A percentile compares a stretch with the other conserved stretches of the same genome.
phyloP scores from a whole-genome alignment of 2,113 vertebrate genomes.

The Semicossyphus pulcher region DNA sequence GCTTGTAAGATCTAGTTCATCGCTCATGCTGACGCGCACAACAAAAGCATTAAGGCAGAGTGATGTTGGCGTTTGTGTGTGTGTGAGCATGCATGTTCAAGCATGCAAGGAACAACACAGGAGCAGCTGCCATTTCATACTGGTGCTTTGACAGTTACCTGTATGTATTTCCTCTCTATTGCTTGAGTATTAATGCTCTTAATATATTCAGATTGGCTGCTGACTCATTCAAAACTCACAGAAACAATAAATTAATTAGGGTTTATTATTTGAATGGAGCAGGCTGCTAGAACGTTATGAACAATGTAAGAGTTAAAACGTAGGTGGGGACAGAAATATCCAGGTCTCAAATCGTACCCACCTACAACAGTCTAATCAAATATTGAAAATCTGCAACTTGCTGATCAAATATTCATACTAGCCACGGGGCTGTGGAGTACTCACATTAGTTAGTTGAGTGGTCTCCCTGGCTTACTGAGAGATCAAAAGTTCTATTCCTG shows the following conservation, averaged over 20 bases:
- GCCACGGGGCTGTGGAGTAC: conserved; percentile 59
- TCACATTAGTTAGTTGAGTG: conserved; percentile 51
- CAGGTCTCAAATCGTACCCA: conserved; percentile 36
- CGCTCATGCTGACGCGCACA: conserved; percentile 35
- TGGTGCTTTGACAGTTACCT: conserved; percentile 22
- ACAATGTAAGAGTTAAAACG: not conserved
- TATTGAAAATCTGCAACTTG: conserved; percentile 69
- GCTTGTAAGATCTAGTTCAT: conserved; percentile 39
- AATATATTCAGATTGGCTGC: not conserved
- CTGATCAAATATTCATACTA: conserved; percentile 70
- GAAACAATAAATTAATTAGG: not conserved
- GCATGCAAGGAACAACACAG: conserved; percentile 1
- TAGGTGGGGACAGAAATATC: conserved; percentile 10
- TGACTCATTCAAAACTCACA: not conserved
- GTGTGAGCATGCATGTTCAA: not conserved
- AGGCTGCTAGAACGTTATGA: conserved; percentile 1
- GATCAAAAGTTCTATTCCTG: conserved; percentile 49
- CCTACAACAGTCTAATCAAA: conserved; percentile 67
- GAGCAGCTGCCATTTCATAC: not conserved
- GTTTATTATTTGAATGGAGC: not conserved
- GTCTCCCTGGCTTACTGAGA: conserved; percentile 28
- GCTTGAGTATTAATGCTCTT: not conserved
- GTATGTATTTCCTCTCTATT: not conserved
- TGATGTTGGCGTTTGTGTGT: not conserved
- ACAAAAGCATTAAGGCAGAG: conserved; percentile 37